These are phyloP conservation scores for Nephrocerus scutellatus DNA, from an alignment of 2,888 invertebrate genomes.

Conservation along the genomic window DNA sequence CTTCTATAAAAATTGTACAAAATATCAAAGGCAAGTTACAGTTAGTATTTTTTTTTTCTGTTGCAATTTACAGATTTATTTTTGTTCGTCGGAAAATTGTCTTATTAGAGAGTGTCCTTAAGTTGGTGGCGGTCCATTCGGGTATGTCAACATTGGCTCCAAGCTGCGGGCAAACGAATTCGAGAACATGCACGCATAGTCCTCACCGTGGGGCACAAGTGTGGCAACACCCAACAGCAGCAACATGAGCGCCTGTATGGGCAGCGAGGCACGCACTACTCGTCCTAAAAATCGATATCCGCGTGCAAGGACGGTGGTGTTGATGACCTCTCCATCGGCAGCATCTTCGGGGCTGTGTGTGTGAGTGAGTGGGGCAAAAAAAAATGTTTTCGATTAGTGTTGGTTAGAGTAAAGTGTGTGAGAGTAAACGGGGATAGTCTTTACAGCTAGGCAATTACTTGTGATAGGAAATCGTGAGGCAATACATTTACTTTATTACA, in stretches of 20 bases:
- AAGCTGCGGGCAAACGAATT: slow-evolving; percentile 76
- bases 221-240: slow-evolving; percentile 89
- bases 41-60: slow-evolving; percentile 1
- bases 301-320: slow-evolving; percentile 61
- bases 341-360: slow-evolving; percentile 34
- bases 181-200: slow-evolving; percentile 76
- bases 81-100: slow-evolving; percentile 2
- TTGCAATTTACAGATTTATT: slow-evolving; percentile 4
- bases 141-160: slow-evolving; percentile 83
- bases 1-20: slow-evolving; percentile 12
- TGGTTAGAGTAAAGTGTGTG: too few relatives aligned
- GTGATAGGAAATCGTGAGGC: too few relatives aligned
- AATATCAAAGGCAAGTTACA: slow-evolving; percentile 10
- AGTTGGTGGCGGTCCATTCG: slow-evolving; percentile 88
- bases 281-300: slow-evolving; percentile 81
- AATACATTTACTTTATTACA: too few relatives aligned
- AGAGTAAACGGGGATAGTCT: too few relatives aligned
- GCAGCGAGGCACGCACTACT: slow-evolving; percentile 84
- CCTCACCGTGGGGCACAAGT: slow-evolving; percentile 78
- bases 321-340: slow-evolving; percentile 51
- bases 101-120: slow-evolving; percentile 46
- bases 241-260: slow-evolving; percentile 89
- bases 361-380: too few relatives aligned
- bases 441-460: too few relatives aligned
- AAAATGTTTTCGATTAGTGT: too few relatives aligned